Conservation (phyloP, 2,797 vertebrate genomes). For the Arremon brunneinucha region DNA sequence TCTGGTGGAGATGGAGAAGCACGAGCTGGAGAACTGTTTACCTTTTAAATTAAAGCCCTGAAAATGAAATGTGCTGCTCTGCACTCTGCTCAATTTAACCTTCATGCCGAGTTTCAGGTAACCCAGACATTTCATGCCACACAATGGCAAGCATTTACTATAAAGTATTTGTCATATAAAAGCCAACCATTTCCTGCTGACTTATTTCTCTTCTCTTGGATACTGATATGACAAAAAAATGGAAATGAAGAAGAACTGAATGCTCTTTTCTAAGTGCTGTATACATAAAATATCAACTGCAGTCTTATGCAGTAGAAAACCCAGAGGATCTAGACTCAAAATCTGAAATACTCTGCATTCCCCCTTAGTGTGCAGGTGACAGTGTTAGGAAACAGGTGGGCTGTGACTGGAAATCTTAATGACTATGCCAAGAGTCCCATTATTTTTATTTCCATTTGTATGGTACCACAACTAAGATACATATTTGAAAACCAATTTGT, state of each 20-base stretch:
- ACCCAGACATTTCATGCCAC: background rate
- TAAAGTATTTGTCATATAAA: background rate
- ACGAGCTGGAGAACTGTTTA: background rate
- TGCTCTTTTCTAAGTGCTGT: background rate
- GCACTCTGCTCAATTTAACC: background rate
- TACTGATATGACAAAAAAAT: background rate
- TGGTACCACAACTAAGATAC: background rate
- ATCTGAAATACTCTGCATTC: background rate
- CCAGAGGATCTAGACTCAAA: background rate
- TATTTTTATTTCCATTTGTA: background rate
- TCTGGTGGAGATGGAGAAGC: background rate
- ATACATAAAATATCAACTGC: constrained; percentile 28
- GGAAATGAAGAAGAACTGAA: background rate
- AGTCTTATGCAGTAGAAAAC: background rate
- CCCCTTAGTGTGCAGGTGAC: background rate
- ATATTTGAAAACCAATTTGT: background rate
- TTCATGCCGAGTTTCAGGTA: background rate
- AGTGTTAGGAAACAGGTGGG: background rate
- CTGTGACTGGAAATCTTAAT: background rate
- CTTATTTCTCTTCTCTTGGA: constrained; percentile 2
- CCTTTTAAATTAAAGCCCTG: background rate
- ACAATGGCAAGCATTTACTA: background rate
- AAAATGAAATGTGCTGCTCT: background rate
- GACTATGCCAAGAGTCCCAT: background rate
- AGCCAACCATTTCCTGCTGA: background rate